Conservation (phyloP, 1,140 invertebrate species). For the Xylocopa sonorina region DNA sequence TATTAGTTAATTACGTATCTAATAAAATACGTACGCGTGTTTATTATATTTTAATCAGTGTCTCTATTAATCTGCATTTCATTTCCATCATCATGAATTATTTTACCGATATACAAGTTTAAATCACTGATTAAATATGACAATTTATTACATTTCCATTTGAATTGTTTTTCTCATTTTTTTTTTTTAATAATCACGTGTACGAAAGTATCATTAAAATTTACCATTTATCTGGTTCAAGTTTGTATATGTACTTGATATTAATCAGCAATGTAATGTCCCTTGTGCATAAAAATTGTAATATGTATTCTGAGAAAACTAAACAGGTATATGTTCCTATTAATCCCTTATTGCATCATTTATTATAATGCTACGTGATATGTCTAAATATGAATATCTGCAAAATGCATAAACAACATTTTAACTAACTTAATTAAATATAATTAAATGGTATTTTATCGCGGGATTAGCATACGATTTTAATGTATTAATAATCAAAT, state of each 20-base stretch:
- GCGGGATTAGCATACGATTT: no score
- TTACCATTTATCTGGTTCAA: neutral
- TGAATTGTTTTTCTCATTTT: neutral
- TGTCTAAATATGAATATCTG: constrained; percentile 1
- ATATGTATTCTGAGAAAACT: constrained; percentile 8
- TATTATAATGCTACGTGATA: neutral
- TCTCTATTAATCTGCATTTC: neutral
- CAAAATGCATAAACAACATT: no score
- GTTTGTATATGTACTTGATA: neutral
- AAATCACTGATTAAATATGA: neutral
- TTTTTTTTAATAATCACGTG: constrained; percentile 16
- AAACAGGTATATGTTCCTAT: constrained; percentile 2
- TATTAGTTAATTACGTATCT: neutral
- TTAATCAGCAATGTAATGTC: constrained; percentile 32
- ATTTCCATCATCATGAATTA: neutral
- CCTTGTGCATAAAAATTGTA: constrained; percentile 36
- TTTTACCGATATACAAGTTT: no score
- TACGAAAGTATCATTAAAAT: constrained; percentile 8
- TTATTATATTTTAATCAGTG: neutral
- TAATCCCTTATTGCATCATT: neutral
- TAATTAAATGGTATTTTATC: no score
- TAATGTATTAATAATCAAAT: no score
- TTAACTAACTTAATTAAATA: no score
- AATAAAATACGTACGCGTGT: constrained; percentile 4
- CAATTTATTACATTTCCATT: neutral